Base-by-base conservation (phyloP, 2,888 invertebrate genomes). In the Ormyrus rosae region DNA sequence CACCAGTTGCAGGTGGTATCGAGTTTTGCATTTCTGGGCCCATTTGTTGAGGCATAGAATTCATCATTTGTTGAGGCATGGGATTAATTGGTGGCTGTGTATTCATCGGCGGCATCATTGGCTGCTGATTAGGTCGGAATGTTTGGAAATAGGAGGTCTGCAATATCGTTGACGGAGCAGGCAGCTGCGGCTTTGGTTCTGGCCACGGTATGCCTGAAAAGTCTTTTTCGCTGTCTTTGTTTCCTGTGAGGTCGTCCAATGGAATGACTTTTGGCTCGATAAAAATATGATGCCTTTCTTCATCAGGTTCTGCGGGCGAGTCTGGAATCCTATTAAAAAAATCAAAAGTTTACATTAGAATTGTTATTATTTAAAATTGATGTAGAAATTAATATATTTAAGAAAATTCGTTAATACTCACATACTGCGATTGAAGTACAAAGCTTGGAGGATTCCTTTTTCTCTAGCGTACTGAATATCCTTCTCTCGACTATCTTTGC, bases 401-500 rank as follows among this genome's bases (percentile, higher is more conserved):
- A 34, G 34, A 34, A 34, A 34, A 34, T 4, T 34, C 34, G 34
- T 34, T 34, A 34, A 34, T 61, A 79, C 90, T 86, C 88, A 91
- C 94, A 95, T 94, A 83, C 94, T 93, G 86, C 95, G 94, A 85
- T 95, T 94, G 90, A 96, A 96, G 91, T 96, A 96, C 34, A 97
- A 91, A 0, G 96, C 95, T 87, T 95, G 95, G 45, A 98, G 91
- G 2, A 96, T 96, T 58, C 94, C 95, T 88, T 95, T 95, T 90
- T 98, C 98, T 34, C 98, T 92, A 72, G 96, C 95, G 83, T 95
- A 95, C 90, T 98, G 98, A 72, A 97, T 95, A 78, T 95, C 95
- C 89, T 95, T 96, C 91, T 99, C 98, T 87, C 94, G 93, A 88
- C 98, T 98, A 87, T 96, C 95, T 89, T 93, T 93, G 46, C 96